phyloP scores from a whole-genome alignment of 1,140 invertebrate genomes.

The Brachystomella parvula region DNA sequence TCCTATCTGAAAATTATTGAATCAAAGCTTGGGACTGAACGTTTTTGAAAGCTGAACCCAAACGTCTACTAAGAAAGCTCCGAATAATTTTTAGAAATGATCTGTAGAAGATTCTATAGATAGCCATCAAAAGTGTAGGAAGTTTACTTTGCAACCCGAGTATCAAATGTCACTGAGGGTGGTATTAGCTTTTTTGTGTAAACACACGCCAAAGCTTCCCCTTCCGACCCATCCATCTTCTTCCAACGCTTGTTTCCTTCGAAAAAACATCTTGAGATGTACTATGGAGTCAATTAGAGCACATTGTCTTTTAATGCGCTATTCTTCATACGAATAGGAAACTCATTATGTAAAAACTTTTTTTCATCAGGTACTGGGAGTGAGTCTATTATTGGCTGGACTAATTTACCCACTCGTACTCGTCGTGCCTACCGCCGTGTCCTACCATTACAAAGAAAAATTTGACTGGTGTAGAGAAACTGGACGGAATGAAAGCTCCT shows the following conservation, averaged over 20 bases:
- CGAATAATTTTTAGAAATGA: no score
- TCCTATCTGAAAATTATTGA: no score
- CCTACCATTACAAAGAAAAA: constrained; percentile 18
- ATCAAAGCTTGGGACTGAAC: no score
- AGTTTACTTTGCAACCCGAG: not conserved
- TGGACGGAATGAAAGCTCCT: constrained; percentile 15
- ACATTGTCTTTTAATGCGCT: no score
- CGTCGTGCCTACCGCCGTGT: constrained; percentile 27
- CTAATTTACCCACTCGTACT: constrained; percentile 32
- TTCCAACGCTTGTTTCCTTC: no score
- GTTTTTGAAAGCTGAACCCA: no score
- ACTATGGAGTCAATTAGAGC: no score
- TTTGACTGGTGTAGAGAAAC: constrained; percentile 17
- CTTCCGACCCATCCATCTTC: not conserved
- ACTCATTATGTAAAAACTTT: no score
- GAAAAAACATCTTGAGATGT: no score
- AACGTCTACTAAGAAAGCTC: no score
- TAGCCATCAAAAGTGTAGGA: not conserved
- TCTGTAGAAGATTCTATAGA: no score
- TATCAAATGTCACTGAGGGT: not conserved
- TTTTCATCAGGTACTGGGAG: constrained; percentile 25
- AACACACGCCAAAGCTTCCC: not conserved
- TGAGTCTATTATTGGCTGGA: constrained; percentile 29
- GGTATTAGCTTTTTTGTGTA: not conserved
- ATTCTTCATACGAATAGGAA: no score